These are phyloP conservation scores for Cecidostiba fungosa DNA, from an alignment of 2,888 invertebrate species.

Conservation along the genomic window DNA sequence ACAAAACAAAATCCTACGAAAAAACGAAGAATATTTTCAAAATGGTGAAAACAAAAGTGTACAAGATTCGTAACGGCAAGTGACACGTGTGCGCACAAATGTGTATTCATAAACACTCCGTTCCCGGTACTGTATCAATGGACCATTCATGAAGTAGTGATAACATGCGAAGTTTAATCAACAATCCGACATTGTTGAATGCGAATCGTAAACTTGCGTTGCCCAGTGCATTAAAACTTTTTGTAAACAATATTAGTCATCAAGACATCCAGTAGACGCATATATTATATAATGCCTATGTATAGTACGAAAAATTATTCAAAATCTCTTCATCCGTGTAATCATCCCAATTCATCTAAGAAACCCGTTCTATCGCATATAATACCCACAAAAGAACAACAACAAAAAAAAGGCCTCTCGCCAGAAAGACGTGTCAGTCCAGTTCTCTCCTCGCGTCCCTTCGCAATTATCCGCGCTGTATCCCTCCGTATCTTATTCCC, in stretches of 20 bases:
- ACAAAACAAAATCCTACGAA: no score
- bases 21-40: neutral
- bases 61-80: neutral
- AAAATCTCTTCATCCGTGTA: conserved; percentile 1
- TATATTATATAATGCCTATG: neutral
- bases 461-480: conserved; percentile 49
- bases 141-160: neutral
- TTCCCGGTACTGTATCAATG: neutral
- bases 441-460: conserved; percentile 30
- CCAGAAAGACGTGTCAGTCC: conserved; percentile 21
- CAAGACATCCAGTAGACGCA: no score
- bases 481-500: conserved; percentile 2
- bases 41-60: neutral
- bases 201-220: neutral
- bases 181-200: conserved; percentile 7
- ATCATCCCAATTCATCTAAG: neutral
- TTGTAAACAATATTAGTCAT: neutral
- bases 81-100: neutral
- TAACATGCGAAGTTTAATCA: neutral
- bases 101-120: neutral
- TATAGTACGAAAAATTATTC: neutral
- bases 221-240: neutral
- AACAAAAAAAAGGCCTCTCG: neutral
- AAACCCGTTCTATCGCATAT: neutral
- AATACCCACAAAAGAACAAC: neutral